These are phyloP conservation scores for Sternarchorhynchus goeldii DNA, from an alignment of 2,797 vertebrate species.

Conservation along the genomic window DNA sequence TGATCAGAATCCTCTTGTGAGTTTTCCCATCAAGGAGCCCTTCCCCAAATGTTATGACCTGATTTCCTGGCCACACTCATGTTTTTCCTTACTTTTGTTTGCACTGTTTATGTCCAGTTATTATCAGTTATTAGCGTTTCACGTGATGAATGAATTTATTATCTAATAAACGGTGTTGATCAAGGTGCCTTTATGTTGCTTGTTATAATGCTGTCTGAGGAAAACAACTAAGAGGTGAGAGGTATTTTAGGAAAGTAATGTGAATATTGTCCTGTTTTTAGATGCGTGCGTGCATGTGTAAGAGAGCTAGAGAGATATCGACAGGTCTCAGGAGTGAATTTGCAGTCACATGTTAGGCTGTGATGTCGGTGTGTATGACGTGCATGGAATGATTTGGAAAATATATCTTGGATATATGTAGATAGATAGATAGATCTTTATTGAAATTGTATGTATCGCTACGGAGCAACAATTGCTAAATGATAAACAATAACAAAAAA, in stretches of 20 bases:
- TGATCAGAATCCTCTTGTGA: conserved; percentile 37
- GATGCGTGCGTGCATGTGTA: background rate
- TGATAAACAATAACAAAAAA: too few species aligned
- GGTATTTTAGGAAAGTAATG: conserved; percentile 12
- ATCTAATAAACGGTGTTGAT: conserved; percentile 19
- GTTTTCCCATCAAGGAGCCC: conserved; percentile 27
- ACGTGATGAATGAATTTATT: background rate
- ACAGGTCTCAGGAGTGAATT: too few species aligned
- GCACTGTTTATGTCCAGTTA: background rate
- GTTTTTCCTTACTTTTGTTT: conserved; percentile 30
- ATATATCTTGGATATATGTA: too few species aligned
- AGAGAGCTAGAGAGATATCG: too few species aligned
- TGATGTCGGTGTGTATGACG: background rate
- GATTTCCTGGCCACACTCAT: background rate
- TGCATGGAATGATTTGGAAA: background rate
- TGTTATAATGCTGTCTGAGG: conserved; percentile 74
- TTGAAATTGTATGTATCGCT: too few species aligned
- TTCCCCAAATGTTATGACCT: conserved; percentile 4
- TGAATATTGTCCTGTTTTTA: background rate
- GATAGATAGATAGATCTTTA: too few species aligned
- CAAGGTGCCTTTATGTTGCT: conserved; percentile 65
- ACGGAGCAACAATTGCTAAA: too few species aligned
- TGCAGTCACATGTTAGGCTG: too few species aligned
- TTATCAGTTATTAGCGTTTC: too few species aligned
- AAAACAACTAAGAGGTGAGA: conserved; percentile 73